Evolutionary conservation across 2,797 vertebrate species (phyloP).

Genomic region (Ibycter americanus): DNA sequence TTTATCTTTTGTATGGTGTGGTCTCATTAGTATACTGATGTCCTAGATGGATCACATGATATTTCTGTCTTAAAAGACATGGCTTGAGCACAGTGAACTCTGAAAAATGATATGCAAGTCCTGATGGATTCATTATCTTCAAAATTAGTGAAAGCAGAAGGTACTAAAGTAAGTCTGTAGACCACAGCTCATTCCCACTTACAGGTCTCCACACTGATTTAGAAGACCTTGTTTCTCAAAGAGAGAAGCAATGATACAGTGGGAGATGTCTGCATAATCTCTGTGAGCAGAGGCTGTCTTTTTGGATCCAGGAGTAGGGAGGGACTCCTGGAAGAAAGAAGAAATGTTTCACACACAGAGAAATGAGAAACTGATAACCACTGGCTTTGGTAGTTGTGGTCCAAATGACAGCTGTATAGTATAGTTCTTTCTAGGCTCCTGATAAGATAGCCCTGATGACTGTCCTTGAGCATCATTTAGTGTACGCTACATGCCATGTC

Average conservation of each 20-base stretch:
- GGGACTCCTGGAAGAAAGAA: not conserved
- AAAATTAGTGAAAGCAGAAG: not conserved
- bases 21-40: not conserved
- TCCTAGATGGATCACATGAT: not conserved
- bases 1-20: not conserved
- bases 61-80: not conserved
- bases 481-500: not conserved
- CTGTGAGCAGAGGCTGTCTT: not conserved
- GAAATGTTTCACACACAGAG: not conserved
- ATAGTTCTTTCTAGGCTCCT: not conserved
- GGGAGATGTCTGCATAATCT: not conserved
- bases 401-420: not conserved
- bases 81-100: not conserved
- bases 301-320: not conserved
- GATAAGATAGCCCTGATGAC: not conserved
- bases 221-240: not conserved
- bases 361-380: not conserved
- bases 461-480: not conserved
- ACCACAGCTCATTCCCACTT: not conserved
- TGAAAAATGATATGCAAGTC: not conserved
- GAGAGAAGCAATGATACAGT: rapidly evolving
- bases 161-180: not conserved
- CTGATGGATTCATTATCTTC: not conserved
- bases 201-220: not conserved
- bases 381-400: not conserved